These are phyloP conservation scores for Ranitomeya imitator DNA, from an alignment of 2,113 vertebrate species.

Conservation along the genomic window DNA sequence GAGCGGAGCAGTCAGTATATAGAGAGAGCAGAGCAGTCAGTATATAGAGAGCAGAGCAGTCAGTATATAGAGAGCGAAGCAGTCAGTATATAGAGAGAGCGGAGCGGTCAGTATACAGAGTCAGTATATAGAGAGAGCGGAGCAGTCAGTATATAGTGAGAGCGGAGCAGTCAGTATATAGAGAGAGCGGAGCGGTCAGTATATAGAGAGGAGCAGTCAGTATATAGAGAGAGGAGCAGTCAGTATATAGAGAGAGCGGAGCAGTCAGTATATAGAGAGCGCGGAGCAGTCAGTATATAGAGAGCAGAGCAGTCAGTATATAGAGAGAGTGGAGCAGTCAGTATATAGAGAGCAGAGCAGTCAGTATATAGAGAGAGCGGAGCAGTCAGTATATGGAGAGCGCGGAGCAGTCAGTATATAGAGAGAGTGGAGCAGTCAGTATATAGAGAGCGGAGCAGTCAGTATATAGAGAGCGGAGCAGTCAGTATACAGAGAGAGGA, in stretches of 20 bases:
- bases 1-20: not conserved
- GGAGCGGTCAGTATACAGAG: not conserved
- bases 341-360: not conserved
- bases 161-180: not conserved
- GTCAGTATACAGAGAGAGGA: too few relatives aligned
- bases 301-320: not conserved
- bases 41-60: rapidly evolving
- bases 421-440: not conserved
- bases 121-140: not conserved
- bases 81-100: not conserved
- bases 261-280: not conserved
- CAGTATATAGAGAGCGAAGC: not conserved
- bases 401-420: not conserved
- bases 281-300: not conserved
- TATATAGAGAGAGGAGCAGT: not conserved
- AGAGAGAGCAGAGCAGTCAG: not conserved
- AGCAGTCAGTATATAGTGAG: too few relatives aligned
- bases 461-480: too few relatives aligned
- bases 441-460: not conserved
- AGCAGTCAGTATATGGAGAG: not conserved
- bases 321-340: not conserved
- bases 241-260: not conserved
- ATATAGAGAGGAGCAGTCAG: not conserved
- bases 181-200: not conserved
- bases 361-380: not conserved